Evolutionary conservation across 2,113 vertebrate genomes (phyloP), one percentile per base, ranked within the genome.

Genomic region (Ursus arctos): DNA sequence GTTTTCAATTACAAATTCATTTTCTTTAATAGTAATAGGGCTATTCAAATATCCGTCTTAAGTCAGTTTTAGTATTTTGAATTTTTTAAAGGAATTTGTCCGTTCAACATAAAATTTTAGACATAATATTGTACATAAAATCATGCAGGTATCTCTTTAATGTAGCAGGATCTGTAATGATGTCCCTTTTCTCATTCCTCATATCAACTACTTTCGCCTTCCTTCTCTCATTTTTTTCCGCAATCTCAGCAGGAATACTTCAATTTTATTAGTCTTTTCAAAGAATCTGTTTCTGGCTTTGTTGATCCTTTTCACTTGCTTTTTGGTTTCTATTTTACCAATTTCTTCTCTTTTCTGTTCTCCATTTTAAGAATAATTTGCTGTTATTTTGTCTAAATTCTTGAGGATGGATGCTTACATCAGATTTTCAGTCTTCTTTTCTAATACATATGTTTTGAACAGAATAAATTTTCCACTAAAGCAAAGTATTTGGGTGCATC

Each of bases 31-130:
- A 76, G 26, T 43, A 53, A 77, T 63, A 77, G 53, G 67, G 14
- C 82, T 93, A 40, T 77, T 93, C 26, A 86, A n/a, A 65, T 65
- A 51, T 93, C 40, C 24, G 36, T 88, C 67, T 76, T 88, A 63
- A 28, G 22, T 74, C 49, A 88, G 11, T 87, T 71, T 92, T 88
- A 71, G 53, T 53, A 26, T 63, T 61, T 71, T 92, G 59, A 72
- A 21, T 53, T 69, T 71, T 92, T 61, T 19, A 15, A 16, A 87
- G 18, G 63, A 83, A 82, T 65, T 93, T 74, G 36, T 57, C 67
- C 36, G 19, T 82, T 88, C 74, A 43, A 65, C 74, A 53, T 82
- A 86, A 83, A 49, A 36, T 95, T 95, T 81, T 82, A 81, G 43
- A 83, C n/a, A 43, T 90, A 28, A 83, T 26, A 49, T 49, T 57